Conservation (phyloP, 2,113 vertebrate species). For the Apus apus region DNA sequence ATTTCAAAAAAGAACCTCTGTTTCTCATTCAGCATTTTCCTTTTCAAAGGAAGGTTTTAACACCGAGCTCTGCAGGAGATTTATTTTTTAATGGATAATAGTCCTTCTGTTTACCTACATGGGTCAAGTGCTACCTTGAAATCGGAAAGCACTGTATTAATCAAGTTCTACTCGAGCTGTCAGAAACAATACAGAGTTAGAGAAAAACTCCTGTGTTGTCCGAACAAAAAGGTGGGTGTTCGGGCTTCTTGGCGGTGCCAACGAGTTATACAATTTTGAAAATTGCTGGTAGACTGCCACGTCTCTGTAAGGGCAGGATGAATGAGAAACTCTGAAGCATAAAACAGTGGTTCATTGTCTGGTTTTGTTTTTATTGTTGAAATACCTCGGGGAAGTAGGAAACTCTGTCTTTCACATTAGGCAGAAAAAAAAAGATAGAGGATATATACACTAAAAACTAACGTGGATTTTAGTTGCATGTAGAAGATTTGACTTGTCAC, state of each 20-base stretch:
- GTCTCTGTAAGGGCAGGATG: not conserved
- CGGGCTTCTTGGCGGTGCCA: slow-evolving; percentile 26
- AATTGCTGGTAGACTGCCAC: slow-evolving; percentile 59
- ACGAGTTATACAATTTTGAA: slow-evolving; percentile 15
- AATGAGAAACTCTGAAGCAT: slow-evolving; percentile 56
- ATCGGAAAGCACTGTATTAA: slow-evolving; percentile 55
- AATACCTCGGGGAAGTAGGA: slow-evolving; percentile 51
- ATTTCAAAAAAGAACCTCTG: not conserved
- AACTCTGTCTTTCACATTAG: slow-evolving; percentile 43
- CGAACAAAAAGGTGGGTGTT: slow-evolving; percentile 61
- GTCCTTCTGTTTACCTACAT: slow-evolving; percentile 59
- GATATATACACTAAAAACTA: not conserved
- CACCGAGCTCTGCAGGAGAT: slow-evolving; percentile 39
- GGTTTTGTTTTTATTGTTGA: slow-evolving; percentile 56
- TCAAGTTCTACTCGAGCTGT: slow-evolving; percentile 55
- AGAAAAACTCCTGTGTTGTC: slow-evolving; percentile 51
- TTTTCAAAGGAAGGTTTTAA: slow-evolving; percentile 43
- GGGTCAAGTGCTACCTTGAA: slow-evolving; percentile 63
- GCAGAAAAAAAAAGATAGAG: not conserved
- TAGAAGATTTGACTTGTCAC: slow-evolving; percentile 56
- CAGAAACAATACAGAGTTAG: slow-evolving; percentile 49
- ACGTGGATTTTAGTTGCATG: not conserved
- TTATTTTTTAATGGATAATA: slow-evolving; percentile 61
- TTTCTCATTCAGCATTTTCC: slow-evolving; percentile 6
- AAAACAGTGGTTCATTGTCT: slow-evolving; percentile 61